A percentile compares a stretch with the other conserved stretches of the same genome.
These are phyloP conservation scores for Aproaerema taeniolella DNA, from an alignment of 2,888 invertebrate genomes.

Conservation along the genomic window DNA sequence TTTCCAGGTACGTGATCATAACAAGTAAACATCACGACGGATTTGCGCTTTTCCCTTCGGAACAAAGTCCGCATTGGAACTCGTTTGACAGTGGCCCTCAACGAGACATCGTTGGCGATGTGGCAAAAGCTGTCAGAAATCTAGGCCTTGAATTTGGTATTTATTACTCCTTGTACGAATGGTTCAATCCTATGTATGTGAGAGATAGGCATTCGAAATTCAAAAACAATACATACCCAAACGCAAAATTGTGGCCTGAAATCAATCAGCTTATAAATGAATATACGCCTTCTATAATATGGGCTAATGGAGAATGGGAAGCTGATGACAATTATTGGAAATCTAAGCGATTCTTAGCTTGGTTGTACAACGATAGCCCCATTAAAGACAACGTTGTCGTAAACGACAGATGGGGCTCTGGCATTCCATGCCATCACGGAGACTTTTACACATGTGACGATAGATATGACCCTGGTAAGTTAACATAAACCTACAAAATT, in stretches of 20 bases:
- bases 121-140: background rate
- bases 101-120: background rate
- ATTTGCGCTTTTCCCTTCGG: constrained; percentile 90
- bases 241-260: background rate
- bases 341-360: constrained; percentile 86
- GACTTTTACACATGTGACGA: constrained; percentile 92
- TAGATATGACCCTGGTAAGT: constrained; percentile 68
- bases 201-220: background rate
- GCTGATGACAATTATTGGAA: constrained; percentile 85
- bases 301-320: constrained; percentile 94
- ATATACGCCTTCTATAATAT: constrained; percentile 82
- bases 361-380: constrained; percentile 90
- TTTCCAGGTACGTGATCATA: constrained; percentile 87
- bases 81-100: background rate
- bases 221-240: background rate
- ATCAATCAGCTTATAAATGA: constrained; percentile 55
- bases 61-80: constrained; percentile 51
- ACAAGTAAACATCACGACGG: constrained; percentile 95
- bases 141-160: constrained; percentile 57
- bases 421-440: constrained; percentile 63
- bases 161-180: constrained; percentile 86
- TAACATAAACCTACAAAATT: background rate
- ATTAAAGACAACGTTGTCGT: constrained; percentile 87
- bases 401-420: constrained; percentile 91
- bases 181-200: constrained; percentile 79